phyloP scores from a whole-genome alignment of 2,888 invertebrate genomes.

The Belgica antarctica region DNA sequence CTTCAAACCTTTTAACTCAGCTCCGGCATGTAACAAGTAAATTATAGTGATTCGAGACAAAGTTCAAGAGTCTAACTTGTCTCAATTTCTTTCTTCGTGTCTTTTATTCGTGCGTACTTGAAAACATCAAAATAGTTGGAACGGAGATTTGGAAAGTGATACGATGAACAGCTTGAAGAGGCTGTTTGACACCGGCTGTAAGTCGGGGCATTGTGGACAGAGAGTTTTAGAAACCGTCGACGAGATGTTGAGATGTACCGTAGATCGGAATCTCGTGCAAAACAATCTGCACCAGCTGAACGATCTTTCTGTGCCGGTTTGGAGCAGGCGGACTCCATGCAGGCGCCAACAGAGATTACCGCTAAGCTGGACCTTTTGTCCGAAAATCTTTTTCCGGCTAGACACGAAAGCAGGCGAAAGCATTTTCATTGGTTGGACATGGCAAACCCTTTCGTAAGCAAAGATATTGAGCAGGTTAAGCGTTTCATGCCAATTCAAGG shows the following conservation, averaged over 20 bases:
- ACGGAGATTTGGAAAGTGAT: constrained; percentile 21
- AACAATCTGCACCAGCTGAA: too few species aligned
- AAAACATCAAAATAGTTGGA: background rate
- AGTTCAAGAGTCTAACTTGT: constrained; percentile 25
- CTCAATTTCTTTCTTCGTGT: constrained; percentile 19
- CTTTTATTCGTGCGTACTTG: constrained; percentile 18
- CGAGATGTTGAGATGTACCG: background rate
- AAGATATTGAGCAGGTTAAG: constrained; percentile 30
- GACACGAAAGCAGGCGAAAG: constrained; percentile 21
- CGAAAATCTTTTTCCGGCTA: constrained; percentile 50
- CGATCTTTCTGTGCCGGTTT: constrained; percentile 33
- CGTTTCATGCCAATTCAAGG: constrained; percentile 44
- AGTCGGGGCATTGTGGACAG: background rate
- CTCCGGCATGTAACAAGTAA: constrained; percentile 31
- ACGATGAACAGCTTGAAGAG: background rate
- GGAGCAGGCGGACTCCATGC: constrained; percentile 1
- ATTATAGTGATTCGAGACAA: constrained; percentile 10
- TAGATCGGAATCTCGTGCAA: too few species aligned
- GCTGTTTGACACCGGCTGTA: constrained; percentile 8
- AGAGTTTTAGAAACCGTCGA: background rate
- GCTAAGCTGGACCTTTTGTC: constrained; percentile 26
- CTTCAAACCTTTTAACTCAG: constrained; percentile 30
- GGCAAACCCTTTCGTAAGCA: background rate
- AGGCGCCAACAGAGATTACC: constrained; percentile 11
- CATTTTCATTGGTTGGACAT: constrained; percentile 2